phyloP scores from a whole-genome alignment of 2,113 vertebrate genomes.

The Paramisgurnus dabryanus region DNA sequence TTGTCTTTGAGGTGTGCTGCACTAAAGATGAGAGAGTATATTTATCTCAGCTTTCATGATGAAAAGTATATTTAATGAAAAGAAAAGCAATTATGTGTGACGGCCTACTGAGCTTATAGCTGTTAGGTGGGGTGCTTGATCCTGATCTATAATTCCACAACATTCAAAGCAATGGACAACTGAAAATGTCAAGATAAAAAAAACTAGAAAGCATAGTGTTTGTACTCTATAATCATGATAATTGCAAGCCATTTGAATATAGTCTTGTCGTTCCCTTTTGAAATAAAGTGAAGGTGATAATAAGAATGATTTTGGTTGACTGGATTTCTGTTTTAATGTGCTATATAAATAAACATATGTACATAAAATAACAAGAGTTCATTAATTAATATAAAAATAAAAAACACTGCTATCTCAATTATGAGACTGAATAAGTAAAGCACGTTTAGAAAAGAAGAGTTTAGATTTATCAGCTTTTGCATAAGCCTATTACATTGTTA shows the following conservation, averaged over 20 bases:
- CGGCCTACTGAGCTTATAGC: constrained; percentile 6
- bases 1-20: not conserved
- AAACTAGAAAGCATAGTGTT: constrained; percentile 6
- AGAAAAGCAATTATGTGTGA: constrained; percentile 35
- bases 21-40: constrained; percentile 1
- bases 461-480: not conserved
- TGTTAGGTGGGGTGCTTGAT: constrained; percentile 20
- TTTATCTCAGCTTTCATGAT: constrained; percentile 11
- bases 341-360: no score
- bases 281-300: not conserved
- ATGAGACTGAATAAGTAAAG: no score
- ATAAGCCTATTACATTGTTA: not conserved
- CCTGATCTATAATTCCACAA: constrained; percentile 32
- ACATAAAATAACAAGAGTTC: no score
- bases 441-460: not conserved
- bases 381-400: no score
- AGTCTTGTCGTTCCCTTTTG: not conserved
- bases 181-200: constrained; percentile 25
- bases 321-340: no score
- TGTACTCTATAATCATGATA: constrained; percentile 14
- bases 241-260: not conserved
- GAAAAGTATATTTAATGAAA: constrained; percentile 36
- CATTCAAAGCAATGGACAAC: constrained; percentile 24
- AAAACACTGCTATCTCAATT: no score
- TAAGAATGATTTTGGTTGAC: no score